Evolutionary conservation across 2,888 invertebrate species (phyloP), one percentile per base, ranked within the genome.

Genomic region (Tuberolachnus salignus): DNA sequence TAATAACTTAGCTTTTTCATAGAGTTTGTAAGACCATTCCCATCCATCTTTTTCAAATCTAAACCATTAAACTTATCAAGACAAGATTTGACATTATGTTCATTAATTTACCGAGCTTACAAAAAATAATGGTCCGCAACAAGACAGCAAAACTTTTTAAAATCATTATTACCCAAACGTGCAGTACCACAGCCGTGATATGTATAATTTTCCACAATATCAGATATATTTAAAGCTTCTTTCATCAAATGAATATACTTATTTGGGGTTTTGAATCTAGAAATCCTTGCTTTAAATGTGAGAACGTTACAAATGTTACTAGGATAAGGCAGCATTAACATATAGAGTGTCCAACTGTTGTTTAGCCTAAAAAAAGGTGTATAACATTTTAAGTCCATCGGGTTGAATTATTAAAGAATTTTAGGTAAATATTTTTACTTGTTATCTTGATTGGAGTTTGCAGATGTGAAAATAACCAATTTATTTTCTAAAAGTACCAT

Each of bases 171-270:
- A 21, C 59, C 49, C 13, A 78, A 59, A 23, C 67, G 78, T 11
- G 67, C 78, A 49, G 69, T 49, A 23, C 78, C 78, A 78, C 78
- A 78, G 42, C 59, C 67, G 21, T 4, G 34, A 23, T 78, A 78
- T 21, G 16, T 75, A 51, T 86, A 85, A 44, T 88, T 84, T 80
- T 90, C 86, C 21, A 93, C 85, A 83, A 92, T 89, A 59, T 78
- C 78, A n/a, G 78, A 82, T 91, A 88, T 84, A 92, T 91, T 8
- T 61, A 78, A 59, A 9, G 91, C 91, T 85, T 93, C 93, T 83
- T 90, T 89, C 83, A 93, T 86, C 78, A 94, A 86, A 84, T 92
- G 91, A 81, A 90, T 88, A 84, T 92, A 92, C 2, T 91, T 91
- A 55, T 89, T 88, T 1, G 90, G 89, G 82, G 90, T 91, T 0